A percentile compares a stretch with the other conserved stretches of the same genome.
Evolutionary conservation across 2,888 invertebrate species (phyloP).

Genomic region (Perizoma affinitatum): DNA sequence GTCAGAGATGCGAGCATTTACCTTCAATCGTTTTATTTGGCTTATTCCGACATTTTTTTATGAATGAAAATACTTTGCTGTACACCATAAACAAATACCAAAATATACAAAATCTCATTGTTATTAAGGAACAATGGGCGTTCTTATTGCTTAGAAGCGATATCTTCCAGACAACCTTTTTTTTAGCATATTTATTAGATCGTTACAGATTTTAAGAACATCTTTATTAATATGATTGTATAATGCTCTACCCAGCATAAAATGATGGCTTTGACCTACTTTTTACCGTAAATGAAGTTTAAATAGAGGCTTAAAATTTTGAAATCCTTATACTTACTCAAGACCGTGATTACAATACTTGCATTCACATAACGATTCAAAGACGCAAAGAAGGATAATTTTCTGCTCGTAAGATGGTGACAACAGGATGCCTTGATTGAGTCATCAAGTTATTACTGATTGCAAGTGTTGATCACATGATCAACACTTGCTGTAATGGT

Average conservation of each 20-base stretch:
- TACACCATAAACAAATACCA: too few relatives aligned
- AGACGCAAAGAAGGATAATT: constrained; percentile 38
- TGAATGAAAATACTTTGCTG: too few relatives aligned
- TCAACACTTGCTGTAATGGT: constrained; percentile 40
- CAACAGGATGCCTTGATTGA: constrained; percentile 62
- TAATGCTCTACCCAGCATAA: neutral
- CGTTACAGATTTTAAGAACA: too few relatives aligned
- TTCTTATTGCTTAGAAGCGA: too few relatives aligned
- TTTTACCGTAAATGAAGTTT: neutral
- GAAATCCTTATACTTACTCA: neutral
- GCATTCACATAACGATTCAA: constrained; percentile 20
- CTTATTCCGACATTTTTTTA: too few relatives aligned
- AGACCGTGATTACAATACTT: constrained; percentile 14
- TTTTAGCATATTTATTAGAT: too few relatives aligned
- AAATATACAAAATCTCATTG: too few relatives aligned
- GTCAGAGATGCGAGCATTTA: too few relatives aligned
- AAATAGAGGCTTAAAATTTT: neutral
- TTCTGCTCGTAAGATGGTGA: constrained; percentile 24
- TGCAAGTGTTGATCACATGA: constrained; percentile 53
- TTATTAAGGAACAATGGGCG: too few relatives aligned
- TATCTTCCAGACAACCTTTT: too few relatives aligned
- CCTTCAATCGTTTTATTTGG: too few relatives aligned
- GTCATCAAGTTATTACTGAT: constrained; percentile 54
- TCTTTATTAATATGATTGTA: too few relatives aligned
- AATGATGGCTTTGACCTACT: constrained; percentile 6